Evolutionary conservation across 2,888 invertebrate species (phyloP), one percentile per base, ranked within the genome.

Genomic region (Chrysotoxum bicinctum): DNA sequence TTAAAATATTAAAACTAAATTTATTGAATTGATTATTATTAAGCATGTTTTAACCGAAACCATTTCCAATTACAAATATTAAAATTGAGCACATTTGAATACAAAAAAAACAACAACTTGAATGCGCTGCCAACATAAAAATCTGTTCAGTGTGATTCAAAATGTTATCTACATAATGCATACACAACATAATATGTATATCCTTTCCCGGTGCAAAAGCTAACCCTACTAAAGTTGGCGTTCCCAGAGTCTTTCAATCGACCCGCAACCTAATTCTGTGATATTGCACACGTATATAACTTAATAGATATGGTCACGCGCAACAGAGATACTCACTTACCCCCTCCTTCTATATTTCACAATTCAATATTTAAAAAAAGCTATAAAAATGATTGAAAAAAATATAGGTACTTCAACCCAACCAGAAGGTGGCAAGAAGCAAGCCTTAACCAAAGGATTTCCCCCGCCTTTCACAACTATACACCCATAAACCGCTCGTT

Each of bases 401-500:
- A 78, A 23, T 16, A 14, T 21, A 40, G n/a, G n/a, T n/a, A 26
- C 35, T 50, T 48, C 19, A 64, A 37, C 40, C 19, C 45, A 1
- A 48, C 45, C 5, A 40, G 7, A 26, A 26, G 26, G 26, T n/a
- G 52, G 52, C 45, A 48, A 45, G 52, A 30, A 66, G 54, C 37
- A 60, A 69, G 56, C n/a, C 68, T 60, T 52, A 60, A 64, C 73
- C 68, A 73, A 64, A 83, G 32, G 66, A 79, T 80, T 69, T 81
- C 56, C 68, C 32, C 68, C 52, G 69, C 76, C 74, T 85, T 85
- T 80, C 76, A 73, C 80, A 79, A 68, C 76, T 76, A 54, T 76
- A 76, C 79, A 84, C 75, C 75, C 84, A 80, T 62, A 80, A 76
- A 73, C 85, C 72, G 73, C 76, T 76, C 80, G 85, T 85, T 85